phyloP scores from a whole-genome alignment of 2,113 vertebrate genomes.

The Euleptes europaea region DNA sequence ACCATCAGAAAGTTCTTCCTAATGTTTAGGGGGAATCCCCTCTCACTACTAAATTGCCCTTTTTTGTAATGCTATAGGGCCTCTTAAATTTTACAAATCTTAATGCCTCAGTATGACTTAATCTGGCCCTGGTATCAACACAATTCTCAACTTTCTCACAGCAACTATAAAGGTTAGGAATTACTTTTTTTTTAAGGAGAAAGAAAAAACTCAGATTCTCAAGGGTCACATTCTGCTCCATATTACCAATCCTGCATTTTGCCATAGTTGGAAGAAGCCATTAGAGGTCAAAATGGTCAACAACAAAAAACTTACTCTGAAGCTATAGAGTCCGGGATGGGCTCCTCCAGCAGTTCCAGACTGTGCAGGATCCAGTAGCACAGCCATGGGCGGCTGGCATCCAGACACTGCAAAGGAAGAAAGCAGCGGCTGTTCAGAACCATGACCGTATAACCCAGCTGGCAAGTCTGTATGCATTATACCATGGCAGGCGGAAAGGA shows the following conservation, averaged over 20 bases:
- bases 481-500: not conserved
- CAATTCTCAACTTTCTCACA: not conserved
- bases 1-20: too few species aligned
- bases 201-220: not conserved
- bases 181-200: not conserved
- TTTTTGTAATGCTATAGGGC: too few species aligned
- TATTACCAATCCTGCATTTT: not conserved
- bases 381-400: conserved; percentile 96
- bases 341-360: conserved; percentile 90
- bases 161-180: not conserved
- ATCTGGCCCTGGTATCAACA: not conserved
- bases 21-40: too few species aligned
- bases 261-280: not conserved
- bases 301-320: conserved; percentile 84
- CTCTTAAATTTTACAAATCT: too few species aligned
- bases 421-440: conserved; percentile 43
- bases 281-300: not conserved
- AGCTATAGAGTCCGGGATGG: conserved; percentile 82
- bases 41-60: too few species aligned
- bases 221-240: not conserved
- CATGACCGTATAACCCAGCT: conserved; percentile 5
- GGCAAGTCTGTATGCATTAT: conserved; percentile 34
- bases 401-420: conserved; percentile 84
- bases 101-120: too few species aligned
- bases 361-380: conserved; percentile 99